Percentiles rank a stretch among this genome's conserved stretches.
Evolutionary conservation across 2,113 vertebrate genomes (phyloP).

Genomic region (Plectropomus leopardus): DNA sequence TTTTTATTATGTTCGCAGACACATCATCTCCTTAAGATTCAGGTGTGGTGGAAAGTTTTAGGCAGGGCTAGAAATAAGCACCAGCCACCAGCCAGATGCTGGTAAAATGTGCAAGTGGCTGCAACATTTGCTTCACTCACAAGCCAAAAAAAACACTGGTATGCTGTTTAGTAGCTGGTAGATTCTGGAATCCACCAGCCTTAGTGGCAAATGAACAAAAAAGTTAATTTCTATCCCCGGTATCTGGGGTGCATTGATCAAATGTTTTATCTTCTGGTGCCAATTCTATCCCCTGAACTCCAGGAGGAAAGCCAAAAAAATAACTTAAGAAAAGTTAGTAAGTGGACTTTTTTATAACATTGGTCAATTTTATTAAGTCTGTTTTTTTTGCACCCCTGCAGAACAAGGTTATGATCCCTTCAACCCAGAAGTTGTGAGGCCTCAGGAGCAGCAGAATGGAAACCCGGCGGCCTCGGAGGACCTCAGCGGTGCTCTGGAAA

Average conservation of each 20-base stretch:
- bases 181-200: no score
- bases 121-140: no score
- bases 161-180: no score
- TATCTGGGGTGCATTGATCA: fast-evolving
- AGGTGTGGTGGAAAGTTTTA: neutral
- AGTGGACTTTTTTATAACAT: neutral
- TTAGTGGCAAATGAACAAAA: no score
- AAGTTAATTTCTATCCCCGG: no score
- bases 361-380: neutral
- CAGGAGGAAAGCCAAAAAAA: no score
- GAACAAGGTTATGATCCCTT: conserved; percentile 95
- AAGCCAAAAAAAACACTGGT: no score
- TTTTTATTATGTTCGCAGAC: neutral
- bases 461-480: conserved; percentile 78
- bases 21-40: neutral
- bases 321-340: neutral
- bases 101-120: no score
- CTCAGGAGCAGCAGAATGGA: conserved; percentile 80
- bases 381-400: conserved; percentile 61
- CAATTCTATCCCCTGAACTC: neutral
- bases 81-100: no score
- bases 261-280: neutral
- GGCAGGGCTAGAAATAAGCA: no score
- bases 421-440: conserved; percentile 91
- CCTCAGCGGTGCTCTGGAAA: conserved; percentile 86